A percentile compares a stretch with the other conserved stretches of the same genome.
These are phyloP conservation scores for Bucorvus abyssinicus DNA, from an alignment of 2,797 vertebrate genomes.

Conservation along the genomic window DNA sequence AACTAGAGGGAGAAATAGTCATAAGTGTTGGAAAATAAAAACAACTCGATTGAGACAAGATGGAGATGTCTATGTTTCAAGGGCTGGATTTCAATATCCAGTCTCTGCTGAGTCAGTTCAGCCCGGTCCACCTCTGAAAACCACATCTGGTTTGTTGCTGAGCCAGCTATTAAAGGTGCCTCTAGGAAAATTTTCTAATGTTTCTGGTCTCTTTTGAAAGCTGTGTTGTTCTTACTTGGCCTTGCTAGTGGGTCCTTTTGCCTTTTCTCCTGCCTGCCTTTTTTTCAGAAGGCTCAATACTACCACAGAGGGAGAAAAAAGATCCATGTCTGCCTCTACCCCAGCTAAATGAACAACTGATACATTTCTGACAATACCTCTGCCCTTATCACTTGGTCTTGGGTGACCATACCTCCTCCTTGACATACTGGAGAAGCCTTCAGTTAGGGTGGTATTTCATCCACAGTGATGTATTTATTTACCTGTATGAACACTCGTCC, in stretches of 20 bases:
- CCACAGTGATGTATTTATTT: neutral
- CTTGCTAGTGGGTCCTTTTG: neutral
- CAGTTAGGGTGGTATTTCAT: neutral
- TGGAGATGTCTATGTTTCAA: neutral
- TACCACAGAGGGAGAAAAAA: neutral
- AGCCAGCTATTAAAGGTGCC: neutral
- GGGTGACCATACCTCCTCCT: neutral
- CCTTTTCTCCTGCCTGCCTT: neutral
- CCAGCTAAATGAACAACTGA: neutral
- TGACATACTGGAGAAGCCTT: neutral
- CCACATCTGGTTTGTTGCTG: neutral
- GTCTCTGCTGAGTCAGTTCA: neutral
- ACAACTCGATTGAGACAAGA: rapidly evolving
- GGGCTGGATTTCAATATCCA: neutral
- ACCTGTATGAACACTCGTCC: neutral
- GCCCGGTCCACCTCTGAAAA: neutral
- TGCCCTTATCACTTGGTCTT: neutral
- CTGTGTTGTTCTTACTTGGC: neutral
- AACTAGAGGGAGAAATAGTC: neutral
- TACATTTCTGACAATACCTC: neutral
- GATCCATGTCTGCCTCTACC: neutral
- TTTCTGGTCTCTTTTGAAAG: neutral
- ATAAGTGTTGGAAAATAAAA: neutral
- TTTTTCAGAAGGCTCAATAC: neutral
- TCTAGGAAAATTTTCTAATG: neutral